Evolutionary conservation across 2,797 vertebrate species (phyloP), one percentile per base, ranked within the genome.

Genomic region (Microcaecilia unicolor): DNA sequence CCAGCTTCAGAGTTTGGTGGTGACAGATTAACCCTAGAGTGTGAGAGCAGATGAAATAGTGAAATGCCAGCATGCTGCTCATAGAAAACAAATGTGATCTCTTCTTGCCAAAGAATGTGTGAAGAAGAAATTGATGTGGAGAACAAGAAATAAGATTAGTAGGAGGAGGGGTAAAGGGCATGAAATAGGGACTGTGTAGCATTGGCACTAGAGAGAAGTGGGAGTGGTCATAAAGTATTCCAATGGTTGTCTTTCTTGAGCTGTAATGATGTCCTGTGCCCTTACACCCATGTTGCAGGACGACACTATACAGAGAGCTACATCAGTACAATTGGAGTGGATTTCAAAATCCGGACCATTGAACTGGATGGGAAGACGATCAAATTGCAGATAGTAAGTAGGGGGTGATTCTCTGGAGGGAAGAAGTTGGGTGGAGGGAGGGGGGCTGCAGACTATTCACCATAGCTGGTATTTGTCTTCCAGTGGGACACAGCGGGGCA

Each of bases 301-400:
- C 47, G 89, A 91, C 70, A 90, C 87, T 90, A 91, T 60, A 90
- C 89, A 10, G 89, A 91, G 61, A 91, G 88, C 73, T 91, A 90
- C 65, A 89, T 90, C 72, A 90, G 87, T 69, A 90, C 88, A 63
- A 89, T 89, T 2, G 87, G 87, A 2, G 87, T 90, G 41, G 79
- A 82, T 55, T 82, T 82, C 54, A 91, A 91, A 75, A 91, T 91
- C 53, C 81, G 88, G 34, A 91, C 88, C 50, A 90, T 91, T 1
- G 88, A 91, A 49, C 67, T 90, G 57, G 88, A 91, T 22, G 88
- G 88, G 39, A 91, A 91, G 61, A 91, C 88, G 62, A 91, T 91
- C 60, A 91, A 91, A 53, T 83, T 91, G 50, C 89, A 90, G 62
- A 91, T 91, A 34, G 89, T 91, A 48, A 88, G 86, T 60, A 16